Percentiles rank a stretch among this genome's conserved stretches.
Evolutionary conservation across 2,888 invertebrate genomes (phyloP).

Genomic region (Stegana nigrithorax): DNA sequence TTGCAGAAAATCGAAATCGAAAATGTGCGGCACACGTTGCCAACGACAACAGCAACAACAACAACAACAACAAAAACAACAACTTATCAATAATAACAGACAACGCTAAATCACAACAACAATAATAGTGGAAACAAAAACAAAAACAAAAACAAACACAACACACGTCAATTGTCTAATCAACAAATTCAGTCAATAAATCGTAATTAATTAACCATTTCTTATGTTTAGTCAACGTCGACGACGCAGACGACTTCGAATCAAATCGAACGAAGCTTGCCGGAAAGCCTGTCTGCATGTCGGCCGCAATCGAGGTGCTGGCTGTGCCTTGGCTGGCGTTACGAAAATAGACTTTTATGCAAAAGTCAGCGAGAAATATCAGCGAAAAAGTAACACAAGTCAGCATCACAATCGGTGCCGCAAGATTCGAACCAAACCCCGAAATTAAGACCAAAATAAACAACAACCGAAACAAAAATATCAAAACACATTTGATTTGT

Average conservation of each 20-base stretch:
- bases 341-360: too few relatives aligned
- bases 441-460: not conserved
- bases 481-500: conserved; percentile 15
- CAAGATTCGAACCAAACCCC: conserved; percentile 6
- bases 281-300: too few relatives aligned
- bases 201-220: conserved; percentile 68
- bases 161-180: conserved; percentile 62
- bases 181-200: conserved; percentile 68
- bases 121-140: not conserved
- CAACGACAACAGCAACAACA: conserved; percentile 31
- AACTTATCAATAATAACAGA: conserved; percentile 11
- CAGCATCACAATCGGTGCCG: conserved; percentile 21
- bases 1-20: conserved; percentile 4
- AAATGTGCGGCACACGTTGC: conserved; percentile 15
- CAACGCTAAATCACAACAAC: conserved; percentile 12
- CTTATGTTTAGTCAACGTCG: not conserved
- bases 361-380: not conserved
- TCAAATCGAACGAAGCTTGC: too few relatives aligned
- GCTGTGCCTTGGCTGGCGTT: not conserved
- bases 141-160: conserved; percentile 11
- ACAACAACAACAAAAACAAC: conserved; percentile 31
- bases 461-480: not conserved
- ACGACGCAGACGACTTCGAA: not conserved
- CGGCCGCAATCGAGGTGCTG: too few relatives aligned
- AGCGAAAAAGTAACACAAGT: not conserved